phyloP scores from a whole-genome alignment of 1,140 invertebrate genomes.

The Polypedilum vanderplanki region DNA sequence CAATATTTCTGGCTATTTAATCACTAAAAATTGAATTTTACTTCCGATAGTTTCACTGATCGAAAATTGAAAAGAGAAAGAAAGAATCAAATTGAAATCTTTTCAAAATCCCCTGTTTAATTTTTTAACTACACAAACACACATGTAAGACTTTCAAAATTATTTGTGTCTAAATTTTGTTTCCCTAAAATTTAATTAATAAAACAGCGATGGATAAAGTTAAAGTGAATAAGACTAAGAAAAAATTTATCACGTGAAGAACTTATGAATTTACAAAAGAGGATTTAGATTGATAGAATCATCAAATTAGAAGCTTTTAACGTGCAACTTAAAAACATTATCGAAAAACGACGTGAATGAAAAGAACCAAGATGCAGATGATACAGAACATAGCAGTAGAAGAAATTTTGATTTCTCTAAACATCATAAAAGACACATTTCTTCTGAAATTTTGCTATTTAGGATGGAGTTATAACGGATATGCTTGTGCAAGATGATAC shows the following conservation, averaged over 20 bases:
- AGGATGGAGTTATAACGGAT: slow-evolving; percentile 91
- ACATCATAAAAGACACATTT: slow-evolving; percentile 68
- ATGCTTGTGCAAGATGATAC: slow-evolving; percentile 79
- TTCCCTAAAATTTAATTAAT: background rate
- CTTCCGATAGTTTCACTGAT: background rate
- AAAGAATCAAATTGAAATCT: no score
- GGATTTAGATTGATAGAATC: slow-evolving; percentile 56
- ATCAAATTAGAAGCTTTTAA: slow-evolving; percentile 56
- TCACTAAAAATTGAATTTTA: background rate
- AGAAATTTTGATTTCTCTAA: slow-evolving; percentile 55
- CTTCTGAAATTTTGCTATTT: slow-evolving; percentile 83
- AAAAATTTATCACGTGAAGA: background rate
- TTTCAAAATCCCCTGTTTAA: no score
- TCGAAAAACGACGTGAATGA: slow-evolving; percentile 46
- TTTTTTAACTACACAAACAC: no score
- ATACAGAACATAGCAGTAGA: slow-evolving; percentile 35
- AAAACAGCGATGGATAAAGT: background rate
- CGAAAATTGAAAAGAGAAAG: background rate
- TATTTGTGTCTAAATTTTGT: no score
- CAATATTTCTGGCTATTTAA: background rate
- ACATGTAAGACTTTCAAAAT: no score
- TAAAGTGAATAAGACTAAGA: slow-evolving; percentile 9
- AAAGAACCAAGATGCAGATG: slow-evolving; percentile 36
- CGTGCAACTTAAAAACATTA: slow-evolving; percentile 54
- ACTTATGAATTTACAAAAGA: slow-evolving; percentile 30